These are phyloP conservation scores for Staurois parvus DNA, from an alignment of 2,797 vertebrate species.

Conservation along the genomic window DNA sequence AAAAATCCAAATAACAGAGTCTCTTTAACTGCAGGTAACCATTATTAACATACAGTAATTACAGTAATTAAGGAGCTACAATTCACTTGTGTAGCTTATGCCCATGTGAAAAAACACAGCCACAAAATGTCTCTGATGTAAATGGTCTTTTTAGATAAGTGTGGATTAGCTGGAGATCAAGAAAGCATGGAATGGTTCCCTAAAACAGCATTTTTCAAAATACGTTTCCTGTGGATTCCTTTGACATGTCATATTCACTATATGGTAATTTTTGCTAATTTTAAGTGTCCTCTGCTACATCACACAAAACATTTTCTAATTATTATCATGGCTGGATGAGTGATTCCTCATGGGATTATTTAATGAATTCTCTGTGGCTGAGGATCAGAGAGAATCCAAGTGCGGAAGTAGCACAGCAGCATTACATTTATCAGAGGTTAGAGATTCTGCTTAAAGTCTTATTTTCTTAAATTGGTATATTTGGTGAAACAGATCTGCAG, in stretches of 20 bases:
- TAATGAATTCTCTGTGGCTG: constrained; percentile 18
- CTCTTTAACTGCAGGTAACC: no score
- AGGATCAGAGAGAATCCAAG: constrained; percentile 11
- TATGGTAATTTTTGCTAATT: constrained; percentile 28
- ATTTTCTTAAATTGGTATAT: background rate
- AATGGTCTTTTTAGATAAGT: background rate
- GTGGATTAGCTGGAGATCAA: background rate
- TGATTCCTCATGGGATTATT: constrained; percentile 1
- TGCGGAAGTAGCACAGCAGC: background rate
- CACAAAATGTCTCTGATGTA: no score
- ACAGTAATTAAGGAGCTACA: no score
- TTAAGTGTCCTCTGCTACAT: constrained; percentile 32
- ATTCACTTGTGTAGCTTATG: background rate
- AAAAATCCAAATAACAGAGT: no score
- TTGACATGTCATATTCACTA: constrained; percentile 6
- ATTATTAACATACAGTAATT: no score
- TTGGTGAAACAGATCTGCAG: background rate
- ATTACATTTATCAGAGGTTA: background rate
- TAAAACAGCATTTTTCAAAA: background rate
- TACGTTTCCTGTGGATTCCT: background rate
- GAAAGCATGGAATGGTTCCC: background rate
- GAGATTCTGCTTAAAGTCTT: background rate
- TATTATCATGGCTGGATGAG: constrained; percentile 25
- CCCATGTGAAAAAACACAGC: background rate
- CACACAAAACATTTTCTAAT: constrained; percentile 23